Base-by-base conservation (phyloP, 2,797 vertebrate species). In the Chrysocyon brachyurus region DNA sequence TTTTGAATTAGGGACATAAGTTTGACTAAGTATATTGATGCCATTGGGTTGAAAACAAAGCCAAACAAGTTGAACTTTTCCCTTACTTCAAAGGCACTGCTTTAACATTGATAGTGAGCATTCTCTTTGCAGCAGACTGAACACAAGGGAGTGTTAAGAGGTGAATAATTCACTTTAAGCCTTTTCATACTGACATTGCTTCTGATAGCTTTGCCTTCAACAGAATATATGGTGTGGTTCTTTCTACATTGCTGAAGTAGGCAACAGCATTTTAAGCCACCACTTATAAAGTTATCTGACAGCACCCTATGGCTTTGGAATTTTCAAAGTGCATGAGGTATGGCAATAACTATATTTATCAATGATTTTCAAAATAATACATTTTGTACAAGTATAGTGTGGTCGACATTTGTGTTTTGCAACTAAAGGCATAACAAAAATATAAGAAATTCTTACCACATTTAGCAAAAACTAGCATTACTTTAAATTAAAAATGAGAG, bases 271-370 rank as follows among this genome's bases (percentile, higher is more conserved):
- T 98, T 96, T 97, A 97, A 97, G 88, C 59, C 92, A 96, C 93
- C 95, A 95, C 97, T 97, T 98, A 97, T 89, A 97, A 98, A 97
- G 93, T 87, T 96, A 97, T 91, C 96, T 97, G 98, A 98, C 97
- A 98, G 96, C 85, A 87, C 75, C 96, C 96, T 95, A 97, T 89
- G 89, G 96, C 90, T 97, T 84, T 94, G 85, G 94, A 97, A 97
- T 98, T 97, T 95, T 97, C 94, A 96, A 94, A 97, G 96, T 94
- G 63, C 73, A 89, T 96, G 87, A 96, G 88, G 56, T 56, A 97
- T 87, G 64, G 78, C 95, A 96, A 97, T 97, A 96, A 97, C 92
- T 93, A 57, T 92, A 96, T 97, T 97, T 98, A 97, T 96, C 68
- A 91, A 86, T 82, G 83, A 94, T 91, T 97, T 97, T 96, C 94